These are phyloP conservation scores for Grapholita molesta DNA, from an alignment of 1,140 invertebrate genomes.

Conservation along the genomic window DNA sequence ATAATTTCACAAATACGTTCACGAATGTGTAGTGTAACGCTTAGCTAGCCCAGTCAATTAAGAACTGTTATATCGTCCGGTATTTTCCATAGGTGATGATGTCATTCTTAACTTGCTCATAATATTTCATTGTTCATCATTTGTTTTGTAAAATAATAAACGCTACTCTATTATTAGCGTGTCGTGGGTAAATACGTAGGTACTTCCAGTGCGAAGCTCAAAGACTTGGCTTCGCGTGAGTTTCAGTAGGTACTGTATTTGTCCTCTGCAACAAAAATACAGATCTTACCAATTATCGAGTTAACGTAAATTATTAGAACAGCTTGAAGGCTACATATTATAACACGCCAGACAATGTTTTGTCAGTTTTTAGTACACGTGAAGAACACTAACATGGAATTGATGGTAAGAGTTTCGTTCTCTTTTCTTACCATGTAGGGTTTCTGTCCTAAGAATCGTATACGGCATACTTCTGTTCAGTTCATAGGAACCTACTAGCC, in stretches of 20 bases:
- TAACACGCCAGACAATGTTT: background rate
- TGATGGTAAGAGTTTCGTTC: background rate
- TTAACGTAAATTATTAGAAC: background rate
- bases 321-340: slow-evolving; percentile 1
- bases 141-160: background rate
- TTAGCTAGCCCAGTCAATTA: background rate
- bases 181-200: background rate
- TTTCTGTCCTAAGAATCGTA: too few relatives aligned
- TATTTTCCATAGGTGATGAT: background rate
- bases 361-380: background rate
- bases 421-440: background rate
- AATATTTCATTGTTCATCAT: background rate
- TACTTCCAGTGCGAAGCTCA: background rate
- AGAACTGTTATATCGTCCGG: background rate
- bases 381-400: slow-evolving; percentile 6
- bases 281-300: slow-evolving; percentile 7
- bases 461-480: too few relatives aligned
- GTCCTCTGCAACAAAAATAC: background rate
- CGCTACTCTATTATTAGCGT: background rate
- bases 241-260: background rate
- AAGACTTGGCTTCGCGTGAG: background rate
- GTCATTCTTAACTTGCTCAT: background rate
- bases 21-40: background rate
- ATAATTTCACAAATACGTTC: too few relatives aligned
- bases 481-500: too few relatives aligned